Evolutionary conservation across 2,797 vertebrate genomes (phyloP).

Genomic region (Brachyrhaphis roseni): DNA sequence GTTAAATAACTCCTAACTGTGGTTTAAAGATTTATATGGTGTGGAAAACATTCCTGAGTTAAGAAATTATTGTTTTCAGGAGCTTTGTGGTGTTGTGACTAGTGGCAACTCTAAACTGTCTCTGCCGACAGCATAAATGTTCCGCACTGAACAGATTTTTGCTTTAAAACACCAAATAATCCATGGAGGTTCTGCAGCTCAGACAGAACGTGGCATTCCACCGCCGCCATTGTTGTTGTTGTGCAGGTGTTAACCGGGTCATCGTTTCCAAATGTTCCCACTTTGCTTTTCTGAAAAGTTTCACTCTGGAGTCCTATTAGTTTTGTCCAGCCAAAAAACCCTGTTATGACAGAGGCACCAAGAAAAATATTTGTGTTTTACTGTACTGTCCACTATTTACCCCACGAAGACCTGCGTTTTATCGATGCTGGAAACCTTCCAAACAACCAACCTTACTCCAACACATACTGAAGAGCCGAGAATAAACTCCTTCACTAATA

Average conservation of each 20-base stretch:
- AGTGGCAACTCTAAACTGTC: background rate
- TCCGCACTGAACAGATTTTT: background rate
- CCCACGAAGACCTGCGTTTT: background rate
- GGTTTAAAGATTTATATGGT: background rate
- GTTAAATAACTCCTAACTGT: background rate
- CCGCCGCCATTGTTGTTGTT: too few species aligned
- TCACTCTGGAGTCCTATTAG: background rate
- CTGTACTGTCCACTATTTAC: background rate
- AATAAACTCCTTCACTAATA: background rate
- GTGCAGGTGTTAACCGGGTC: background rate
- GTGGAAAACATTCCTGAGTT: background rate
- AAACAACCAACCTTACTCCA: background rate
- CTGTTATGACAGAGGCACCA: too few species aligned
- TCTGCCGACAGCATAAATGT: too few species aligned
- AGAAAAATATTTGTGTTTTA: background rate
- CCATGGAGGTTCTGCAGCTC: background rate
- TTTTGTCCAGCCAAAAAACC: background rate
- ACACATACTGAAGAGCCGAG: background rate
- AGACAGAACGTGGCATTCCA: background rate
- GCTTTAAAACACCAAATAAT: background rate
- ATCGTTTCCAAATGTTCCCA: background rate
- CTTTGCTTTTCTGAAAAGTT: background rate
- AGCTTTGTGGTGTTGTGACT: background rate
- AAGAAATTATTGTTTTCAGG: background rate
- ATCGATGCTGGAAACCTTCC: background rate